A percentile compares a stretch with the other conserved stretches of the same genome.
Evolutionary conservation across 2,113 vertebrate species (phyloP).

Genomic region (Austrofundulus limnaeus): DNA sequence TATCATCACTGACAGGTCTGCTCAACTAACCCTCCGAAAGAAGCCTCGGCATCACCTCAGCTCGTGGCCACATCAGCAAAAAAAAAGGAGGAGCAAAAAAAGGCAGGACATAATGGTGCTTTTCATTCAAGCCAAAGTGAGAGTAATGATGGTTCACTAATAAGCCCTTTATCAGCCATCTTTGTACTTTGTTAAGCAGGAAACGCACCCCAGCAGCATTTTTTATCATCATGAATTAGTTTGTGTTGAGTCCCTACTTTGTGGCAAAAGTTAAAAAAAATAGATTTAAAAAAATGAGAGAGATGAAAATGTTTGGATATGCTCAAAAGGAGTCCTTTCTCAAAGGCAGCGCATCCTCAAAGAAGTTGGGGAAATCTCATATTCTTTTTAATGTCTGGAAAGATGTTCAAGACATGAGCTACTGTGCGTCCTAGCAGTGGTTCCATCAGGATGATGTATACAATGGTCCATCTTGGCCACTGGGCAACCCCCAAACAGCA

Average conservation of each 20-base stretch:
- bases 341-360: constrained; percentile 80
- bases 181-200: constrained; percentile 61
- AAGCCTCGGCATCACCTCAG: constrained; percentile 66
- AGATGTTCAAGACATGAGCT: constrained; percentile 72
- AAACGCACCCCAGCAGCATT: constrained; percentile 53
- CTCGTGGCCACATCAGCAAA: constrained; percentile 68
- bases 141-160: constrained; percentile 67
- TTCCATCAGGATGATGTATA: constrained; percentile 63
- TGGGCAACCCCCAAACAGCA: constrained; percentile 43
- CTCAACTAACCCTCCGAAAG: constrained; percentile 64
- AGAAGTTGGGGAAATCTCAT: constrained; percentile 78
- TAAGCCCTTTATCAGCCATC: constrained; percentile 68
- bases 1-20: constrained; percentile 70
- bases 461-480: constrained; percentile 56
- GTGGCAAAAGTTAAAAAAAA: constrained; percentile 58
- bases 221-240: constrained; percentile 68
- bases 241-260: constrained; percentile 68
- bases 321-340: constrained; percentile 80
- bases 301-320: constrained; percentile 79
- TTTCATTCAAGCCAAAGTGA: constrained; percentile 69
- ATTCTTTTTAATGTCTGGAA: constrained; percentile 83
- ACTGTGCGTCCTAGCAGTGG: constrained; percentile 72
- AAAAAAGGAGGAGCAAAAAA: constrained; percentile 43
- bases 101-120: constrained; percentile 58
- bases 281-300: constrained; percentile 69